Conservation (phyloP, 2,888 invertebrate species). For the Erebia palarica region DNA sequence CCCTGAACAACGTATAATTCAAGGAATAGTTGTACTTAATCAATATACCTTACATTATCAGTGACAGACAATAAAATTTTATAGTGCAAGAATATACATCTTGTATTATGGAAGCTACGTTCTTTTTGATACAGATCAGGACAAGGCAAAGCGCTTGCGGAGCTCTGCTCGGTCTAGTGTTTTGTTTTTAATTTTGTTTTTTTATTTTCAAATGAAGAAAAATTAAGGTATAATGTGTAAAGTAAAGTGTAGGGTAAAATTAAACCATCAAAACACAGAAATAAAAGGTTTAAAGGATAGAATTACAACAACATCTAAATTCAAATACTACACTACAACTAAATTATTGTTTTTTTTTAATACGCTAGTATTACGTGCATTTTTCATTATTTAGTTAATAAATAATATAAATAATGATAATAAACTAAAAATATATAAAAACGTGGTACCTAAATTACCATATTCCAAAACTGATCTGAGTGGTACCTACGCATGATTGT, state of each 20-base stretch:
- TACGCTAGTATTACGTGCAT: too few relatives aligned
- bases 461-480: too few relatives aligned
- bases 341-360: too few relatives aligned
- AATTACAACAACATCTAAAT: too few relatives aligned
- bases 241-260: not conserved
- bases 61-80: constrained; percentile 47
- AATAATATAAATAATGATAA: too few relatives aligned
- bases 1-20: not conserved
- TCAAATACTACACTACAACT: too few relatives aligned
- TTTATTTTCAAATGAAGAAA: not conserved
- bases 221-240: not conserved
- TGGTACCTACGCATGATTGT: too few relatives aligned
- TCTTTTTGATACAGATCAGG: constrained; percentile 51
- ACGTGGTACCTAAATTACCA: too few relatives aligned
- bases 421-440: too few relatives aligned
- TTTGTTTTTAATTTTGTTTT: not conserved
- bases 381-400: too few relatives aligned
- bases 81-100: constrained; percentile 48
- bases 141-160: constrained; percentile 30
- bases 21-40: constrained; percentile 20
- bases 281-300: too few relatives aligned
- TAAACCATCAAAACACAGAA: too few relatives aligned
- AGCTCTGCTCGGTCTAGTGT: not conserved
- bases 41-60: constrained; percentile 38
- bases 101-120: constrained; percentile 44